Percentiles rank a stretch among this genome's conserved stretches.
Conservation (phyloP, 2,888 invertebrate genomes). For the Sinodicranocentrus sp. region DNA sequence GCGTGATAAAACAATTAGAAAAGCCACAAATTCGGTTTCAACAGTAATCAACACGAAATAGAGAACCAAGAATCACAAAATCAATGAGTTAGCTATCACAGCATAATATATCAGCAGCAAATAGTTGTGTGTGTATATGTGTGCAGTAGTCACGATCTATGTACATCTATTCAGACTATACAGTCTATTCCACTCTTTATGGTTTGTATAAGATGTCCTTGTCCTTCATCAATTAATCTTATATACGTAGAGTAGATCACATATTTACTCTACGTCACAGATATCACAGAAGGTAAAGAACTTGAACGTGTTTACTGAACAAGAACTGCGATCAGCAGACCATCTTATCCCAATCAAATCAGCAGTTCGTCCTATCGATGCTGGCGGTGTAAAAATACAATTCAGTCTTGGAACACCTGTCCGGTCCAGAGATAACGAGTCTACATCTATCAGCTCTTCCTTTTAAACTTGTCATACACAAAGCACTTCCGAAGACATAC, state of each 20-base stretch:
- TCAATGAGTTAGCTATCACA: conserved; percentile 11
- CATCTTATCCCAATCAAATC: no score
- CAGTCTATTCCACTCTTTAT: no score
- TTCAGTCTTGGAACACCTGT: conserved; percentile 33
- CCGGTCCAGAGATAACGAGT: conserved; percentile 22
- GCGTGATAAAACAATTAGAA: conserved; percentile 11
- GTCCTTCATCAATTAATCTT: background rate
- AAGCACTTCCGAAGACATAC: background rate
- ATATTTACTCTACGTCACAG: conserved; percentile 8
- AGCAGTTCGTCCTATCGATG: no score
- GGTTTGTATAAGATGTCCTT: no score
- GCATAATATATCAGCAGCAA: conserved; percentile 17
- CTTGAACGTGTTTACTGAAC: no score
- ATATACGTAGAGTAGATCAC: conserved; percentile 30
- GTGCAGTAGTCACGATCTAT: no score
- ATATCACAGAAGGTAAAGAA: conserved; percentile 34
- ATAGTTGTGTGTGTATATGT: no score
- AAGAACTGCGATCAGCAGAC: no score
- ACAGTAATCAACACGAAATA: conserved; percentile 17
- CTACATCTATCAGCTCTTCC: conserved; percentile 5
- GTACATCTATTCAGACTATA: no score
- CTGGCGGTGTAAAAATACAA: conserved; percentile 1
- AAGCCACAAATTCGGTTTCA: background rate
- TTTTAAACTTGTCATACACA: conserved; percentile 14
- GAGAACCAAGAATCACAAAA: background rate